These are phyloP conservation scores for Microdon myrmicae DNA, from an alignment of 2,888 invertebrate species.

Conservation along the genomic window DNA sequence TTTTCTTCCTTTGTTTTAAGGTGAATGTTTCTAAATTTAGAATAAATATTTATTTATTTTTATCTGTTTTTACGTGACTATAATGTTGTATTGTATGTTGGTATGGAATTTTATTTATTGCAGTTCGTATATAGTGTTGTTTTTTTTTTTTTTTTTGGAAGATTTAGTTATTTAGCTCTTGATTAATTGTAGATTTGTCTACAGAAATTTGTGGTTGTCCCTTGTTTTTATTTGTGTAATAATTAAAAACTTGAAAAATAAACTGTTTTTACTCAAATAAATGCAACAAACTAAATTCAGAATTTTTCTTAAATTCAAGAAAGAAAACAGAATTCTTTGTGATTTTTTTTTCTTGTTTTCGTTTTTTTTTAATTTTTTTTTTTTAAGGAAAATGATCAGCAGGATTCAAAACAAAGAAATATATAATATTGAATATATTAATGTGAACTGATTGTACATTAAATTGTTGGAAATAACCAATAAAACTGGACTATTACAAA, in stretches of 20 bases:
- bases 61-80: constrained; percentile 48
- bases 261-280: constrained; percentile 40
- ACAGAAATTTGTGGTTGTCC: constrained; percentile 34
- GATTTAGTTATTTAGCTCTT: constrained; percentile 30
- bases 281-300: constrained; percentile 48
- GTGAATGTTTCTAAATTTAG: constrained; percentile 49
- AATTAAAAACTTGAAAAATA: constrained; percentile 26
- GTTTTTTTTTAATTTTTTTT: constrained; percentile 24
- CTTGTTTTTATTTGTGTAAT: constrained; percentile 20
- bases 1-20: constrained; percentile 58
- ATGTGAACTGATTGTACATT: too few relatives aligned
- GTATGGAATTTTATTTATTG: constrained; percentile 16
- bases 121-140: constrained; percentile 1
- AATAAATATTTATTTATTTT: constrained; percentile 47
- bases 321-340: constrained; percentile 48
- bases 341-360: constrained; percentile 31
- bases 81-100: constrained; percentile 26
- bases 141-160: constrained; percentile 30
- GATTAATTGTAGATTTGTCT: constrained; percentile 21
- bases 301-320: constrained; percentile 49
- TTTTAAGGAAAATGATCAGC: too few relatives aligned
- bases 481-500: too few relatives aligned
- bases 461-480: too few relatives aligned
- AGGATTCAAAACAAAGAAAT: too few relatives aligned
- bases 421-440: too few relatives aligned